Evolutionary conservation across 1,140 invertebrate genomes (phyloP).

Genomic region (Drosophila ercepeae): DNA sequence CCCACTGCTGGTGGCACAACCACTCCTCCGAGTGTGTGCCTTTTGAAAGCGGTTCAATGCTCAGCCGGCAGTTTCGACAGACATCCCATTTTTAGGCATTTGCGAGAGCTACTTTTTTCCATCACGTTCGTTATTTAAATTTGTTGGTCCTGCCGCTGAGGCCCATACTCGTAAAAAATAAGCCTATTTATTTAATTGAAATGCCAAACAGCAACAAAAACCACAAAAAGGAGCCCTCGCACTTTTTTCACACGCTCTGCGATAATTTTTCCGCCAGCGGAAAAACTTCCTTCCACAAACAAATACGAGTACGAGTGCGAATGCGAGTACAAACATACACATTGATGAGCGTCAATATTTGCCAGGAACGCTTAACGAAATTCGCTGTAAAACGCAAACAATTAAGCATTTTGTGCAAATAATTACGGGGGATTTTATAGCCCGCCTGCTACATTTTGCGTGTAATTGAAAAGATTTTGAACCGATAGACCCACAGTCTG

Average conservation of each 20-base stretch:
- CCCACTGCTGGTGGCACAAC: background rate
- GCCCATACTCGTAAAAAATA: slow-evolving; percentile 61
- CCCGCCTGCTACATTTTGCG: slow-evolving; percentile 59
- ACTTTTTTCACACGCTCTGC: slow-evolving; percentile 53
- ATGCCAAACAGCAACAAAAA: slow-evolving; percentile 47
- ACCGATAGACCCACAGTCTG: background rate
- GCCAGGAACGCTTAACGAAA: slow-evolving; percentile 49
- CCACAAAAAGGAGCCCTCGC: background rate
- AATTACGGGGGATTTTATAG: slow-evolving; percentile 65
- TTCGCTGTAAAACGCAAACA: slow-evolving; percentile 75
- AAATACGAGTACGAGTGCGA: too few relatives aligned
- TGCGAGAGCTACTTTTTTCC: slow-evolving; percentile 46
- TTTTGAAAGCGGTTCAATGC: slow-evolving; percentile 69
- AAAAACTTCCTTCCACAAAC: slow-evolving; percentile 29
- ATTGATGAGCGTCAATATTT: slow-evolving; percentile 70
- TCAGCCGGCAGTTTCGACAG: slow-evolving; percentile 24
- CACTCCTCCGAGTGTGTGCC: background rate
- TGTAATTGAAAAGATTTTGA: slow-evolving; percentile 63
- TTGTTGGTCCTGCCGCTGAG: slow-evolving; percentile 48
- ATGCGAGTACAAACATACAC: slow-evolving; percentile 1
- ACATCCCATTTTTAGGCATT: slow-evolving; percentile 32
- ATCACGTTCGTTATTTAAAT: slow-evolving; percentile 65
- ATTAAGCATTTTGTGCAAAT: slow-evolving; percentile 78
- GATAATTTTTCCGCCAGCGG: slow-evolving; percentile 63
- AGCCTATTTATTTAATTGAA: slow-evolving; percentile 82